Conservation (phyloP, 2,888 invertebrate genomes). For the Stictocephala bisonia region DNA sequence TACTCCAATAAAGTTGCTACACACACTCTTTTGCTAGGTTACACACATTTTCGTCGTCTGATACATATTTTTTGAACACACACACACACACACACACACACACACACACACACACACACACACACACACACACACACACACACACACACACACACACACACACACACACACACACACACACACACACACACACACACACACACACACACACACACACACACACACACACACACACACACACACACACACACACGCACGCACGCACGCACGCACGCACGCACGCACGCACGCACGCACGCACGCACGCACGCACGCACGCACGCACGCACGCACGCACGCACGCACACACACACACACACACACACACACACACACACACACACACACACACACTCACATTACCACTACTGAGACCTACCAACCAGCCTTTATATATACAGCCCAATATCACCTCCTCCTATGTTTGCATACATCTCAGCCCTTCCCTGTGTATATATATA, state of each 20-base stretch:
- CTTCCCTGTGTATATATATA: too few species aligned
- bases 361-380: too few species aligned
- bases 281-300: neutral
- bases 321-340: neutral
- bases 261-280: neutral
- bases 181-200: slow-evolving; percentile 22
- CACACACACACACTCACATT: too few species aligned
- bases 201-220: slow-evolving; percentile 33
- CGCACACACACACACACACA: too few species aligned
- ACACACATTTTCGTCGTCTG: too few species aligned
- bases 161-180: slow-evolving; percentile 23
- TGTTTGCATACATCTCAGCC: too few species aligned
- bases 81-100: neutral
- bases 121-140: slow-evolving; percentile 21
- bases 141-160: slow-evolving; percentile 6
- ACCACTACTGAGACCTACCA: too few species aligned
- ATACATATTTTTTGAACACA: too few species aligned
- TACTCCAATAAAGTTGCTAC: too few species aligned
- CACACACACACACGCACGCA: neutral
- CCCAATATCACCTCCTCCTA: too few species aligned
- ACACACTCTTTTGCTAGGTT: too few species aligned
- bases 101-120: slow-evolving; percentile 24
- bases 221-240: slow-evolving; percentile 30
- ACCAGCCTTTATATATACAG: too few species aligned
- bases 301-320: neutral